phyloP scores from a whole-genome alignment of 2,797 vertebrate genomes.

The Syndactyla subalaris region DNA sequence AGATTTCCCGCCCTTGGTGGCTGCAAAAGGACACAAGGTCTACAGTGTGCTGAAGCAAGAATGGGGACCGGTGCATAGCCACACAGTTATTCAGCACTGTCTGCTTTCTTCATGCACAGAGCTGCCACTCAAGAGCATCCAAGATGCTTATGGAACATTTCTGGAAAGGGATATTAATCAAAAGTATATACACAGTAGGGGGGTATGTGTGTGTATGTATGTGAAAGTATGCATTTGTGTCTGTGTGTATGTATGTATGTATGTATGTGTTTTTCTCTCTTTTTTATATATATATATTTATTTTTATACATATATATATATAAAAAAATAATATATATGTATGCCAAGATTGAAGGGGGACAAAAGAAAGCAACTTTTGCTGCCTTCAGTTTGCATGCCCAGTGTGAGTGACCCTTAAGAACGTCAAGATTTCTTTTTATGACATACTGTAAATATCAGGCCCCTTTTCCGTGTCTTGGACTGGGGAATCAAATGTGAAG shows the following conservation, averaged over 20 bases:
- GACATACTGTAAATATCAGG: conserved; percentile 14
- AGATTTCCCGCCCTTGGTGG: conserved; percentile 65
- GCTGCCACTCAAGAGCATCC: conserved; percentile 67
- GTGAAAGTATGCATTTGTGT: conserved; percentile 61
- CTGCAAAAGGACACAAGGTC: conserved; percentile 63
- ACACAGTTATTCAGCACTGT: conserved; percentile 66
- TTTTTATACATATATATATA: conserved; percentile 65
- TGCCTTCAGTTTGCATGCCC: conserved; percentile 21
- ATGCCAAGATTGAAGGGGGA: conserved; percentile 18
- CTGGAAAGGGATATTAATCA: conserved; percentile 72
- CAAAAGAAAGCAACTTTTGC: conserved; percentile 8
- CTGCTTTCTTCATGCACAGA: conserved; percentile 69
- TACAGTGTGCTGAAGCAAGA: conserved; percentile 67
- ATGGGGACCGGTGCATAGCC: conserved; percentile 66
- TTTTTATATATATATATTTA: conserved; percentile 67
- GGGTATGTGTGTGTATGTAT: conserved; percentile 57
- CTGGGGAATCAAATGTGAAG: conserved; percentile 15
- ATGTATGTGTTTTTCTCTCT: conserved; percentile 20
- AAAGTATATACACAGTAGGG: conserved; percentile 69
- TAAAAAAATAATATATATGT: conserved; percentile 60
- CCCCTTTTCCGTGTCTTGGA: not conserved
- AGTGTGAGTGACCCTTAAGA: not conserved
- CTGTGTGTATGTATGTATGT: not conserved
- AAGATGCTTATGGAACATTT: conserved; percentile 69
- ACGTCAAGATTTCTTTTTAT: not conserved